Evolutionary conservation across 2,888 invertebrate genomes (phyloP), one percentile per base, ranked within the genome.

Genomic region (Nemotelus nigrinus): DNA sequence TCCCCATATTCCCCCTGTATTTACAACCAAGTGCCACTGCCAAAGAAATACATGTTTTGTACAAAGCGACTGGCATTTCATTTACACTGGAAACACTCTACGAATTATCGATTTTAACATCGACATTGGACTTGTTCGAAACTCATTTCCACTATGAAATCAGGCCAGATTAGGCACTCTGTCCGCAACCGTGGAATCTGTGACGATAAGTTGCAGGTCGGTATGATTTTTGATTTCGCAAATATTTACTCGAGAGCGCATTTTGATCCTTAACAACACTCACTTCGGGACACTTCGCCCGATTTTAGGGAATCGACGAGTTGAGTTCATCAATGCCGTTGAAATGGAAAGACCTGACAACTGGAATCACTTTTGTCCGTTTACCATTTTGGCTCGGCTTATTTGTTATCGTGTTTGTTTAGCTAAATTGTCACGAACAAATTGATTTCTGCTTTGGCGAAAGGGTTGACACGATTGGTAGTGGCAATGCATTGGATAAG

Each of bases 351-450:
- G 25, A 25, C 25, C 25, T 25, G 25, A 25, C 25, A 25, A 25
- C 25, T 25, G 25, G 25, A 25, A 25, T 60, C 4, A 41, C 70
- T 39, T 53, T 8, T 50, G 48, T 43, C 70, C 53, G 55, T 70
- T 70, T 78, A 78, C 78, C 78, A 77, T 77, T 70, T 77, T 77
- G 76, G 76, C 77, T 78, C 57, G 44, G 45, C 71, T 47, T 72
- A 60, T 67, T 76, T 70, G 45, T 65, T 57, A 68, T 58, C 60
- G 25, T 79, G 74, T 79, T 79, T 79, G 63, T 79, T 79, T 77
- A 79, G 77, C 57, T 50, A 74, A 79, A 79, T 77, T 79, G 77
- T 67, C 78, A 79, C 78, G 78, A 77, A 79, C 77, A 79, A 79
- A 70, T 74, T 78, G 77, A 76, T 77, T 71, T 79, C 53, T 41